Conservation (phyloP, 2,888 invertebrate species). For the Drosophila histrio region DNA sequence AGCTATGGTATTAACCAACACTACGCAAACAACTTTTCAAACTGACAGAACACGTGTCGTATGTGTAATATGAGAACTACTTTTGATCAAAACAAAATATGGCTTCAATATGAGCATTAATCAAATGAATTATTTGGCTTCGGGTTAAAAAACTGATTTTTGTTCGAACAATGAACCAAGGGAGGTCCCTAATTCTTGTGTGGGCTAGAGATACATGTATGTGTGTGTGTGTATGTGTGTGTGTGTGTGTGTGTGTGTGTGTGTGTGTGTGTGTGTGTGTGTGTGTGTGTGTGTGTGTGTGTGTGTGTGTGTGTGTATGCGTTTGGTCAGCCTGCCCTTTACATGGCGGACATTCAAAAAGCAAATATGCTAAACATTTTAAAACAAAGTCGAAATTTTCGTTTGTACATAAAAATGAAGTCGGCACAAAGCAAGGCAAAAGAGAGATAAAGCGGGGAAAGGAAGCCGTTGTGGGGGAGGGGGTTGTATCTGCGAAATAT, state of each 20-base stretch:
- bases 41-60: background rate
- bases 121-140: background rate
- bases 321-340: constrained; percentile 24
- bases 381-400: constrained; percentile 50
- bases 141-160: background rate
- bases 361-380: constrained; percentile 53
- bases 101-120: background rate
- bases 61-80: constrained; percentile 1
- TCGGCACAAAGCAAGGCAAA: constrained; percentile 5
- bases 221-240: background rate
- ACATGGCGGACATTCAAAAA: constrained; percentile 11
- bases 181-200: background rate
- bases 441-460: background rate
- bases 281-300: background rate
- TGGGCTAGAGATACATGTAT: background rate
- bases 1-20: background rate
- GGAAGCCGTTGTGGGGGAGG: background rate
- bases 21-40: background rate
- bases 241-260: no score
- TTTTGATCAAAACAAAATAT: background rate
- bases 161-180: background rate
- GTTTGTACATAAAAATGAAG: constrained; percentile 43
- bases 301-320: constrained; percentile 9
- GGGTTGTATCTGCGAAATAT: background rate
- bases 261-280: background rate